A percentile compares a stretch with the other conserved stretches of the same genome.
phyloP scores from a whole-genome alignment of 92 coral and sea anemone genomes.

The Paragorgia papillata region DNA sequence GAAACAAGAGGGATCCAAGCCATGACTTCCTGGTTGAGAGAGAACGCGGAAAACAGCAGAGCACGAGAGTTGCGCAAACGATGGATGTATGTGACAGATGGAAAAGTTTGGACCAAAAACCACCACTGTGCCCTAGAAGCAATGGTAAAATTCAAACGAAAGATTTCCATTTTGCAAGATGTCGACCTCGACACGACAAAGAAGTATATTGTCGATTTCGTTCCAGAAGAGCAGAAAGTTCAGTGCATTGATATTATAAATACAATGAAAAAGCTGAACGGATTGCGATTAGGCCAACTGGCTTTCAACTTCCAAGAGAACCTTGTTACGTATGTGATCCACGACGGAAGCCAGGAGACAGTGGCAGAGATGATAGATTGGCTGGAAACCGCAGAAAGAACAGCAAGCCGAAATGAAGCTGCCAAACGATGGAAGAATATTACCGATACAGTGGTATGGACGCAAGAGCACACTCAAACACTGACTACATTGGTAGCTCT shows the following conservation, averaged over 20 bases:
- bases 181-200: neutral
- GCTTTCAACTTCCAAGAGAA: no score
- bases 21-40: neutral
- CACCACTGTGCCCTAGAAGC: neutral
- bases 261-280: neutral
- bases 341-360: no score
- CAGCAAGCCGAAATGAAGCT: no score
- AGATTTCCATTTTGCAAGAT: neutral
- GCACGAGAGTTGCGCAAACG: neutral
- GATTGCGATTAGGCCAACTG: no score
- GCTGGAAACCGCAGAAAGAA: no score
- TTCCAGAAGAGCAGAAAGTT: neutral
- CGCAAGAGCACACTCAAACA: no score
- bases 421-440: no score
- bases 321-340: no score
- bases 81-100: neutral
- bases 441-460: no score
- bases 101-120: neutral
- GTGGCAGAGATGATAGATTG: no score
- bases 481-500: no score
- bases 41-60: neutral
- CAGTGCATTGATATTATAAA: neutral
- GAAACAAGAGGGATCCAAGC: neutral
- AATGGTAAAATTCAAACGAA: neutral
- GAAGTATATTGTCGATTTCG: neutral